Evolutionary conservation across 2,797 vertebrate species (phyloP).

Genomic region (Lophotriccus pileatus): DNA sequence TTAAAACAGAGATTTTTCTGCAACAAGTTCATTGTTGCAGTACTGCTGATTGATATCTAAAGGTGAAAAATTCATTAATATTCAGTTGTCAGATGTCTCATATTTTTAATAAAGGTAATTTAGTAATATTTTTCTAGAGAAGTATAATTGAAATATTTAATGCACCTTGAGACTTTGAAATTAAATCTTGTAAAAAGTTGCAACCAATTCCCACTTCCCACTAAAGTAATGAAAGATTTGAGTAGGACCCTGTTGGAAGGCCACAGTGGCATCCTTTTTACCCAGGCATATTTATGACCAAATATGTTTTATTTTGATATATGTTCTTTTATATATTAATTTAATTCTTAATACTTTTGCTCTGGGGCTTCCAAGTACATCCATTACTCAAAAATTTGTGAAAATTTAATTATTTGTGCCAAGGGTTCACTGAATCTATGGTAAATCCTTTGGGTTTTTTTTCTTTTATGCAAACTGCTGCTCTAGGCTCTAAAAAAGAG

Average conservation of each 20-base stretch:
- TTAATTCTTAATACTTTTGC: not conserved
- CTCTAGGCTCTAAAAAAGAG: not conserved
- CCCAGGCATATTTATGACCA: not conserved
- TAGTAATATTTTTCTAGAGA: not conserved
- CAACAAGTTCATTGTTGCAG: not conserved
- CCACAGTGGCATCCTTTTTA: not conserved
- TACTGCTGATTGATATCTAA: not conserved
- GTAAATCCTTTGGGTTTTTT: not conserved
- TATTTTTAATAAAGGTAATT: not conserved
- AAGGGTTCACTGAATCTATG: conserved; percentile 1
- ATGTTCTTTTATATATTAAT: not conserved
- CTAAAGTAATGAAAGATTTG: not conserved
- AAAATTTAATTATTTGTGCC: conserved; percentile 19
- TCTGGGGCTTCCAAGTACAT: not conserved
- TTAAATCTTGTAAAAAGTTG: not conserved
- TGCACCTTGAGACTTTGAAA: not conserved
- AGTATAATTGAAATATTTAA: not conserved
- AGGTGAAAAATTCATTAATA: not conserved
- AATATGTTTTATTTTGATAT: not conserved
- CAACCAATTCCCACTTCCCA: not conserved
- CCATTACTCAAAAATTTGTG: not conserved
- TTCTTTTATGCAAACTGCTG: not conserved
- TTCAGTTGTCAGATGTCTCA: not conserved
- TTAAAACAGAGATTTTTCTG: not conserved
- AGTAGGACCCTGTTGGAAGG: not conserved